Base-by-base conservation (phyloP, 1,140 invertebrate species). In the Aphelinus atriplicis region DNA sequence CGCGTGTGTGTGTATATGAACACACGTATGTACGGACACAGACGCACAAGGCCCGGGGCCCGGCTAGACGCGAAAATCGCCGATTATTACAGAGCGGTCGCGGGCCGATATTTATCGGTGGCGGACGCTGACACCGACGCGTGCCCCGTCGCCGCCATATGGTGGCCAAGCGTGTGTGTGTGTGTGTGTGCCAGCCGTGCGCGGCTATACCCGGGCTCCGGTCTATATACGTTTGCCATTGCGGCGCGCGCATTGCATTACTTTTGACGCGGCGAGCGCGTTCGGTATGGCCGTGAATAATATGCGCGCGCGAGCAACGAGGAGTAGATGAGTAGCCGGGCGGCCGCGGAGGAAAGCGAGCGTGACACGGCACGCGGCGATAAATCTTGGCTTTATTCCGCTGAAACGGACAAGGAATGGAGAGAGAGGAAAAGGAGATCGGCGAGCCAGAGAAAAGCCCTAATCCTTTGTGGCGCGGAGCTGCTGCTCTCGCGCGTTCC, bases 401-500 rank as follows among this genome's bases (percentile, higher is more conserved):
- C 55, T 46, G 43, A 48, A 58, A 58, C 26, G 26, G 26, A 26
- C 26, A 26, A 26, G 26, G 26, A 26, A 26, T 26, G 26, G 26
- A 26, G 51, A 53, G 51, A 53, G 51, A 53, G 51, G 51, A 53
- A 53, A 53, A 53, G n/a, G 55, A 46, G 55, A 46, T 26, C 2
- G 62, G 46, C 3, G 2, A n/a, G 62, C 7, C 3, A 9, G 62
- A 53, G 67, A 26, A 26, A 26, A 58, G 45, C 2, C 48, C 57
- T 70, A 68, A 68, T 58, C 62, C 61, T 64, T 67, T 74, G 47
- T 62, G 55, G 53, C n/a, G 47, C 55, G 48, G 48, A 45, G 67
- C 58, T 45, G 73, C 46, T 79, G 77, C 75, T 69, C 51, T 57
- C 45, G 55, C 7, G 68, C 68, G 55, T 55, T 53, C 47, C 62